Percentiles rank a stretch among this genome's conserved stretches.
Evolutionary conservation across 2,888 invertebrate genomes (phyloP).

Genomic region (Eubasilissa splendida): DNA sequence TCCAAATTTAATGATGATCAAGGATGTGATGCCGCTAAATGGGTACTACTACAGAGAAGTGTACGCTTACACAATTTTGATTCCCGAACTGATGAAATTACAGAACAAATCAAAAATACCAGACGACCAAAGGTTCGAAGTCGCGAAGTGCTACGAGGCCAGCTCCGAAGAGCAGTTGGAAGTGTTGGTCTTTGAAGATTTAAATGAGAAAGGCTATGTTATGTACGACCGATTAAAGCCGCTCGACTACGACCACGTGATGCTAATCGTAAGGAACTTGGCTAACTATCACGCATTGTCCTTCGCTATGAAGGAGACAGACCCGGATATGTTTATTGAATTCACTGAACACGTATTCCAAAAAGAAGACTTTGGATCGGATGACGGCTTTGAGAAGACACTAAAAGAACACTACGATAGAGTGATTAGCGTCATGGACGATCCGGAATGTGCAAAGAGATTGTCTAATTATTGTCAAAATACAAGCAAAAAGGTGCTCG

Average conservation of each 20-base stretch:
- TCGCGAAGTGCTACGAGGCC: constrained; percentile 35
- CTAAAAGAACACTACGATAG: constrained; percentile 1
- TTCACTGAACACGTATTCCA: neutral
- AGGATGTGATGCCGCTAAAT: constrained; percentile 20
- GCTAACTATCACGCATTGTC: constrained; percentile 45
- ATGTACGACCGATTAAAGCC: constrained; percentile 47
- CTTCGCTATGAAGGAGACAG: constrained; percentile 43
- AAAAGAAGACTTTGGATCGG: constrained; percentile 3
- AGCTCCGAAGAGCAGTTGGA: constrained; percentile 32
- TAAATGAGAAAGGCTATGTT: constrained; percentile 39
- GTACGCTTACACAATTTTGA: constrained; percentile 33
- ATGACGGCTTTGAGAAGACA: constrained; percentile 15
- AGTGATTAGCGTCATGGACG: constrained; percentile 26
- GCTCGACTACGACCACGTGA: constrained; percentile 48
- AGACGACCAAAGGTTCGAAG: constrained; percentile 18
- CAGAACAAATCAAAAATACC: constrained; percentile 54
- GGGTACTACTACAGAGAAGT: constrained; percentile 40
- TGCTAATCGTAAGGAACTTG: constrained; percentile 38
- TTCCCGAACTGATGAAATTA: constrained; percentile 44
- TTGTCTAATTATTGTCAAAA: constrained; percentile 9
- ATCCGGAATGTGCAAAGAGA: constrained; percentile 20
- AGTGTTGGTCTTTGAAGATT: constrained; percentile 49
- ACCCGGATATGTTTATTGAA: constrained; percentile 29
- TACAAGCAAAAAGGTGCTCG: constrained; percentile 11
- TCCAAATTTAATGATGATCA: constrained; percentile 3